Conservation (phyloP, 2,888 invertebrate genomes). For the Lathronympha strigana region DNA sequence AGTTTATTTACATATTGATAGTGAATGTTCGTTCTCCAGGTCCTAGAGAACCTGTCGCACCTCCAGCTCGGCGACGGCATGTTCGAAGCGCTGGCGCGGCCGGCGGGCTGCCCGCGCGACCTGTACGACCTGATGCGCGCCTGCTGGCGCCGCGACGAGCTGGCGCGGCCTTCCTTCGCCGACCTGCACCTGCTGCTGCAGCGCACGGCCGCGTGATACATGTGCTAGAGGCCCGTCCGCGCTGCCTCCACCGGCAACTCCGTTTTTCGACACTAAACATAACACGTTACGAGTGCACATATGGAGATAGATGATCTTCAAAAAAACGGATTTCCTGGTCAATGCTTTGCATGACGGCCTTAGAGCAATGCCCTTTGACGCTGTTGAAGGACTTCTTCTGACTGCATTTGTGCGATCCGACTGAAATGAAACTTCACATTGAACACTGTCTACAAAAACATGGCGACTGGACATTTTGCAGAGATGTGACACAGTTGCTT, state of each 20-base stretch:
- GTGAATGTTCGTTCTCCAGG: constrained; percentile 64
- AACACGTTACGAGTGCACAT: no score
- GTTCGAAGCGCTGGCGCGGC: constrained; percentile 86
- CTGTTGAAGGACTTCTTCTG: not conserved
- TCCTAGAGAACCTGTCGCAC: constrained; percentile 91
- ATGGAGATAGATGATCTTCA: not conserved
- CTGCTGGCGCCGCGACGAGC: constrained; percentile 92
- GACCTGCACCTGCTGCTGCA: constrained; percentile 93
- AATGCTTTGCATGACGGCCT: not conserved
- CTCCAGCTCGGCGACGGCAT: constrained; percentile 86
- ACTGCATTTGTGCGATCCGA: no score
- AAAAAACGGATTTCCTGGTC: no score
- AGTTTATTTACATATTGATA: no score
- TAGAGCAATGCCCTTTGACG: no score
- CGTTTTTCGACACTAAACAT: not conserved
- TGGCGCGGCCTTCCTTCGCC: constrained; percentile 90
- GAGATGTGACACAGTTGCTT: no score
- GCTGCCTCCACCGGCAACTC: not conserved
- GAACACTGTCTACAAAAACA: no score
- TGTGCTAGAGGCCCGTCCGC: constrained; percentile 40
- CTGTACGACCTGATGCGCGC: constrained; percentile 93
- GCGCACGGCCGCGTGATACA: constrained; percentile 69
- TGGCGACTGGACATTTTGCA: no score
- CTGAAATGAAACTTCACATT: no score
- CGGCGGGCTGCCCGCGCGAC: constrained; percentile 89